These are phyloP conservation scores for Sceloporus undulatus DNA, from an alignment of 2,113 vertebrate species.

Conservation along the genomic window DNA sequence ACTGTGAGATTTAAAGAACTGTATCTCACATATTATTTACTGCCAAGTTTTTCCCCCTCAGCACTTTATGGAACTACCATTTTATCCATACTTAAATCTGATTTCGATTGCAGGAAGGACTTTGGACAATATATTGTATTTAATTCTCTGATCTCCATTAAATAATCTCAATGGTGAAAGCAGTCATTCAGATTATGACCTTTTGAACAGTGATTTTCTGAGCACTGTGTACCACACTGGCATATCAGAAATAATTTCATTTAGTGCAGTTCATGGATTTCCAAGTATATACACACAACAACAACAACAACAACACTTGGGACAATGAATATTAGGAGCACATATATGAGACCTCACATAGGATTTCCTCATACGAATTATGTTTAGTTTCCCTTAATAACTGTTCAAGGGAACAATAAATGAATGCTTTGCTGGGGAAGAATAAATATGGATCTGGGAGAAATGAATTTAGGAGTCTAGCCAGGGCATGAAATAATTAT, in stretches of 20 bases:
- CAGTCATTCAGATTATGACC: neutral
- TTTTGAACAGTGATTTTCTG: neutral
- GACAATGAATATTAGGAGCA: neutral
- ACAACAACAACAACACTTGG: neutral
- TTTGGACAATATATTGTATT: neutral
- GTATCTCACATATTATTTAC: neutral
- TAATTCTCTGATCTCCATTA: neutral
- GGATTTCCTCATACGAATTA: neutral
- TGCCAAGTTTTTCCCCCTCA: neutral
- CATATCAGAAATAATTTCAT: neutral
- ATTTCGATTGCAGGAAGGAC: neutral
- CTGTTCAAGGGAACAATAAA: neutral
- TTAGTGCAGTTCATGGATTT: neutral
- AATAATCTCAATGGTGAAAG: neutral
- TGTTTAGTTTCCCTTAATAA: no score
- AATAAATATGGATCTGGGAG: neutral
- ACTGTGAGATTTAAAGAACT: neutral
- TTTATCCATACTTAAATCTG: neutral
- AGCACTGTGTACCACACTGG: neutral
- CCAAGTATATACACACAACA: neutral
- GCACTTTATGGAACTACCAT: fast-evolving
- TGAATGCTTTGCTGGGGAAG: neutral
- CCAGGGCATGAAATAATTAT: no score
- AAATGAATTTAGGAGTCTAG: neutral
- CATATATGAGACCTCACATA: neutral